Base-by-base conservation (phyloP, 2,888 invertebrate genomes). In the Tenodera sinensis region DNA sequence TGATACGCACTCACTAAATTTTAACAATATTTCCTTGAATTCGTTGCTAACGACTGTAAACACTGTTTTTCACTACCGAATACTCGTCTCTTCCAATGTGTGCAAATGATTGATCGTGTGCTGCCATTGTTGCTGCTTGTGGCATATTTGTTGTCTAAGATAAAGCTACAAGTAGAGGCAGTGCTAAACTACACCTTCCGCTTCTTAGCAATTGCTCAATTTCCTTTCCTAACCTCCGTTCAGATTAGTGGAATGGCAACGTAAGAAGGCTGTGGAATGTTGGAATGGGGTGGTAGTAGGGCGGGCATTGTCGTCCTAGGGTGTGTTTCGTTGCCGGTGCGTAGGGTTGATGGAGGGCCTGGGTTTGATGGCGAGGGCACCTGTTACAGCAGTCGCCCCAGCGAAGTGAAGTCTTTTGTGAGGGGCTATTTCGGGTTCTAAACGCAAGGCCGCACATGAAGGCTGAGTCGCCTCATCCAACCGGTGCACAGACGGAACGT, bases 381-480 rank as follows among this genome's bases (percentile, higher is more conserved):
- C 93, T 92, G 92, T 93, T 93, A 94, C 98, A 98, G 95, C 97
- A 97, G 95, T 98, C 98, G 94, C 98, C 98, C 98, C 98, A 98
- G 95, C 98, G 97, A 93, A 98, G 96, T 94, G 98, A 98, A 94
- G 98, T 98, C 96, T 98, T 98, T 95, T 98, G 98, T 95, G 98
- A 98, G 96, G 98, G 98, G 95, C 97, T 98, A 95, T 98, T 98
- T 95, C 98, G 97, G 94, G 98, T 98, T 95, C 96, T 98, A 96
- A 98, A 98, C 95, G 96, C 97, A 96, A 97, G 96, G 95, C 97
- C 97, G 96, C 97, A 97, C 98, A 98, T 98, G 97, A 96, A 96
- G 96, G 94, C 94, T 82, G 34, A 14, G 34, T 87, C 87, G 87
- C 87, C 34, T 87, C 87, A 87, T 87, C 42, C 87, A 87, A 87